Evolutionary conservation across 2,797 vertebrate species (phyloP), one percentile per base, ranked within the genome.

Genomic region (Muscicapa comitata): DNA sequence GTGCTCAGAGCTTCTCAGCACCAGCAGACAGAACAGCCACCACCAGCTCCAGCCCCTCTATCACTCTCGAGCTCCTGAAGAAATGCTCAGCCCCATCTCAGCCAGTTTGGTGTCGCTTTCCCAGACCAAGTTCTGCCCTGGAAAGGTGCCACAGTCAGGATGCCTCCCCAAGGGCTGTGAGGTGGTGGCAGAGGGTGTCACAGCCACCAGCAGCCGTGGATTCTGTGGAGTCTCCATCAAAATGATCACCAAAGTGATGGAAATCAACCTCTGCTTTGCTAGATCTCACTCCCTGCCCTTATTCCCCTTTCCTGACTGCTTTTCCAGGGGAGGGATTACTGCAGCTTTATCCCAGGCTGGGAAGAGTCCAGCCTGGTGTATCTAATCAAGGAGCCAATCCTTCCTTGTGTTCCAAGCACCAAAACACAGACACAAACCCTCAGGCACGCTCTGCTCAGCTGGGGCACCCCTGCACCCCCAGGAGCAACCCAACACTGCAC

Each of bases 191-290:
- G 59, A 28, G 13, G 8, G 13, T 7, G 40, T 35, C 61, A 59
- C 33, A 65, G 75, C 16, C 31, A 8, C 47, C 33, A 76, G 63
- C 14, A 67, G 28, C 51, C 0, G 1, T 65, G 38, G 42, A 66
- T 25, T 26, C 77, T 0, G 0, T 10, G 38, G 11, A 4, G 1
- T 53, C 38, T 57, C 15, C 17, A 53, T 9, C 2, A 2, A 83
- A 73, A 35, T 4, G 16, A 21, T 38, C 5, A 5, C 29, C 25
- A 14, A 35, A 63, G 7, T 8, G 31, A 48, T 33, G 29, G 67
- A 65, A 65, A 82, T 50, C 17, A 7, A 29, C 9, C 24, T 38
- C 31, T 54, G 53, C 26, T 40, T 15, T 0, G 0, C 1, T 1
- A 2, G 6, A 42, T 3, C 58, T 55, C 31, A 15, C 31, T 72